Evolutionary conservation across 2,888 invertebrate genomes (phyloP).

Genomic region (Pollenia griseotomentosa): DNA sequence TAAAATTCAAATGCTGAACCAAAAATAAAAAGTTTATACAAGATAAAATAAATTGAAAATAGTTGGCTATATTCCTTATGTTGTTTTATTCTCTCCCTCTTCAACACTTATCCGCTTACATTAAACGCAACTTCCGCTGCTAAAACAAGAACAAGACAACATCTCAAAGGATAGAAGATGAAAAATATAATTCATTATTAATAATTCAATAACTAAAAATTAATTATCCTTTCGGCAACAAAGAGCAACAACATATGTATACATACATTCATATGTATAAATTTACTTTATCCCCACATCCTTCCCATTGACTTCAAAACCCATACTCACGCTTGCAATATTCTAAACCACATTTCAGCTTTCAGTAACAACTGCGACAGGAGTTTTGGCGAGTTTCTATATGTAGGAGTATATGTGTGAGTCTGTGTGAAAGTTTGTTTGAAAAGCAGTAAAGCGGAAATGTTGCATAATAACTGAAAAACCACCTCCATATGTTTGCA

Average conservation of each 20-base stretch:
- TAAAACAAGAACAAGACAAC: neutral
- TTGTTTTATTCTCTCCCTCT: conserved; percentile 3
- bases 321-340: neutral
- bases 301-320: neutral
- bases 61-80: conserved; percentile 14
- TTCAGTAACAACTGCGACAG: conserved; percentile 35
- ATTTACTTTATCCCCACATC: neutral
- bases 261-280: neutral
- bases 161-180: conserved; percentile 33
- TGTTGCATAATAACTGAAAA: conserved; percentile 67
- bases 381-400: conserved; percentile 24
- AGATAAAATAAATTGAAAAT: conserved; percentile 13
- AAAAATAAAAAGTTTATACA: neutral
- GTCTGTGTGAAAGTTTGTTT: conserved; percentile 39
- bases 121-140: conserved; percentile 29
- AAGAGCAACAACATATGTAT: conserved; percentile 38
- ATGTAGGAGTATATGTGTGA: neutral
- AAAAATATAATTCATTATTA: conserved; percentile 76
- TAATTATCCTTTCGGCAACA: conserved; percentile 77
- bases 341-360: conserved; percentile 49
- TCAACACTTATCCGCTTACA: neutral
- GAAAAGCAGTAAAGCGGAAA: conserved; percentile 60
- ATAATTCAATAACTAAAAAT: conserved; percentile 80
- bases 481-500: conserved; percentile 63
- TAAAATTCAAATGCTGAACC: conserved; percentile 2